These are phyloP conservation scores for Aythya baeri DNA, from an alignment of 2,113 vertebrate species.

Conservation along the genomic window DNA sequence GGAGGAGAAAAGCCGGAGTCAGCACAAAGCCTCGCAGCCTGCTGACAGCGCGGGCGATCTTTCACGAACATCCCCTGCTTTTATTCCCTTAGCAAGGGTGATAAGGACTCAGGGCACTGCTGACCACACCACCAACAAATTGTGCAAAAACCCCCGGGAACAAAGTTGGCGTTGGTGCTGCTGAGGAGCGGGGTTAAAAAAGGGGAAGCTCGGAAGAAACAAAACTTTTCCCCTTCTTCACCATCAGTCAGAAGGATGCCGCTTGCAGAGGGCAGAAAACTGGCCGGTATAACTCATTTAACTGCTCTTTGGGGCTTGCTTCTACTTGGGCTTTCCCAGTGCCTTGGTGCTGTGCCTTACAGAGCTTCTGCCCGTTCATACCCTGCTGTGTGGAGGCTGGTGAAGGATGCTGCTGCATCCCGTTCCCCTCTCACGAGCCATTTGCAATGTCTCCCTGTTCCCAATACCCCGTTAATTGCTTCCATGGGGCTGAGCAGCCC, in stretches of 20 bases:
- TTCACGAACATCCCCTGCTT: rapidly evolving
- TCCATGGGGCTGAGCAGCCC: background rate
- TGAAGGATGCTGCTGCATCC: background rate
- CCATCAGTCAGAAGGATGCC: rapidly evolving
- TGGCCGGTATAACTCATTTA: rapidly evolving
- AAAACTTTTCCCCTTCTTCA: background rate
- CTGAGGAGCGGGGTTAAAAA: background rate
- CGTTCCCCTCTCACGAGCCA: background rate
- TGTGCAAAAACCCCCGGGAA: background rate
- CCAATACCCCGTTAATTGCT: background rate
- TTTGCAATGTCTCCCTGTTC: background rate
- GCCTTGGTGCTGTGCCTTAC: rapidly evolving
- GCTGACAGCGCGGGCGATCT: background rate
- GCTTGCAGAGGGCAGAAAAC: background rate
- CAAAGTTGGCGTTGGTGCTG: background rate
- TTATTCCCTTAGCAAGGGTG: background rate
- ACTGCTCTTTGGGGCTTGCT: background rate
- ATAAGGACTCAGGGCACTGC: rapidly evolving
- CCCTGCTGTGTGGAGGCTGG: background rate
- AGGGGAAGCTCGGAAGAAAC: rapidly evolving
- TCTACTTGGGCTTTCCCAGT: background rate
- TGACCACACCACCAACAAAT: background rate
- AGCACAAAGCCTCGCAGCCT: background rate
- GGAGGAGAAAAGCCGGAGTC: background rate
- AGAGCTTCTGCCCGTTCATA: background rate